Conservation (phyloP, 2,113 vertebrate species). For the Tetraodon nigroviridis region DNA sequence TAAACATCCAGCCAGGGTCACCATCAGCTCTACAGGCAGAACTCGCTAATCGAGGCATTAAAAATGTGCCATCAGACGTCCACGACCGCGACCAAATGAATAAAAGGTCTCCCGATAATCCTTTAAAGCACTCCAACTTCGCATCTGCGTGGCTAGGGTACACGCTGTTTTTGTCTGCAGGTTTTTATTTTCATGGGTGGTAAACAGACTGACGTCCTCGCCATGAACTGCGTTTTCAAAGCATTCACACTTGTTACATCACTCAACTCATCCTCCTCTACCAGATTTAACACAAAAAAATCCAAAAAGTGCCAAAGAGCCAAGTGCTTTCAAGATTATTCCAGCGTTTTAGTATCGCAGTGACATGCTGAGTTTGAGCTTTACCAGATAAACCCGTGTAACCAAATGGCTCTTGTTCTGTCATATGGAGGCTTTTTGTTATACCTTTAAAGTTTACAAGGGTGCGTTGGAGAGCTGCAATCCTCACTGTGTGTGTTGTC, state of each 20-base stretch:
- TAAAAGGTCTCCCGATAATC: conserved; percentile 8
- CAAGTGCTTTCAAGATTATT: conserved; percentile 14
- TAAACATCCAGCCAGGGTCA: conserved; percentile 37
- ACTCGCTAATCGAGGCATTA: conserved; percentile 33
- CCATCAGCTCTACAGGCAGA: too few relatives aligned
- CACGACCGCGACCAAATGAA: too few relatives aligned
- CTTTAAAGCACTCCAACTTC: conserved; percentile 7
- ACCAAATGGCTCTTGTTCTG: too few relatives aligned
- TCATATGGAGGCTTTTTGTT: too few relatives aligned
- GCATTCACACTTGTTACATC: conserved; percentile 47
- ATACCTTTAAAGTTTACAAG: too few relatives aligned
- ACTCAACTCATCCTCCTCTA: conserved; percentile 19
- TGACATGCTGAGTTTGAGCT: background rate
- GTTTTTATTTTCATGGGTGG: conserved; percentile 5
- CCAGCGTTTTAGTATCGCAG: background rate
- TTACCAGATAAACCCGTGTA: too few relatives aligned
- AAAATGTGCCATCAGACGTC: conserved; percentile 22
- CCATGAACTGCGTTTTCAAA: conserved; percentile 26
- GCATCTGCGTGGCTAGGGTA: background rate
- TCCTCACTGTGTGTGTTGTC: too few relatives aligned
- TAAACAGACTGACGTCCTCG: conserved; percentile 15
- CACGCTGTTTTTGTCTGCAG: conserved; percentile 13
- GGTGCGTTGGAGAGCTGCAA: too few relatives aligned
- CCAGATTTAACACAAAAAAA: conserved; percentile 17
- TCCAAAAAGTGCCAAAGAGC: conserved; percentile 21